Percentiles rank a stretch among this genome's conserved stretches.
These are phyloP conservation scores for Solea solea DNA, from an alignment of 2,113 vertebrate species.

Conservation along the genomic window DNA sequence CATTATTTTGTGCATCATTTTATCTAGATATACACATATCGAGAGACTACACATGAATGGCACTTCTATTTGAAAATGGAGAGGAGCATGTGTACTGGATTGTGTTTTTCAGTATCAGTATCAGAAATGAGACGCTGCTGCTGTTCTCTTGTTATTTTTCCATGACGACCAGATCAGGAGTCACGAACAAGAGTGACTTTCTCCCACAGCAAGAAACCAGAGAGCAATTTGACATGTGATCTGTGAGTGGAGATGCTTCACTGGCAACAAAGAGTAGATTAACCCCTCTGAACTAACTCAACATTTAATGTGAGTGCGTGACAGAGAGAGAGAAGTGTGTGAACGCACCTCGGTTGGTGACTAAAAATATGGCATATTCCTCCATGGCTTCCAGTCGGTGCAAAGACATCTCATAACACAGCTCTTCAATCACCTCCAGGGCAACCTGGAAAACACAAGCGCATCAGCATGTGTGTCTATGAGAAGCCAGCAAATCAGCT, in stretches of 20 bases:
- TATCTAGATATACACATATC: background rate
- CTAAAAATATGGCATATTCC: constrained; percentile 92
- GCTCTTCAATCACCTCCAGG: constrained; percentile 91
- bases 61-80: background rate
- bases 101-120: background rate
- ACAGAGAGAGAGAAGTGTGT: background rate
- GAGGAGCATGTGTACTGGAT: background rate
- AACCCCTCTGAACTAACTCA: background rate
- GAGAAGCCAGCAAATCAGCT: background rate
- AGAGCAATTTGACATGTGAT: constrained; percentile 29
- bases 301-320: constrained; percentile 12
- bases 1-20: too few species aligned
- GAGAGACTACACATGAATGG: background rate
- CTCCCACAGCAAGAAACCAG: constrained; percentile 33
- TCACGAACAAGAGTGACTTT: constrained; percentile 33
- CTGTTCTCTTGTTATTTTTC: constrained; percentile 4
- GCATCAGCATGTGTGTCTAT: background rate
- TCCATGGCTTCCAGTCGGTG: constrained; percentile 86
- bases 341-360: constrained; percentile 86
- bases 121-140: constrained; percentile 24
- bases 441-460: constrained; percentile 82
- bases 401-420: constrained; percentile 93
- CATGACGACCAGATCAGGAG: background rate
- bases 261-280: background rate
- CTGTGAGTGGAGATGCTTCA: constrained; percentile 35